Percentiles rank a stretch among this genome's conserved stretches.
phyloP scores from a whole-genome alignment of 2,797 vertebrate species.

The Xerus rutilus region DNA sequence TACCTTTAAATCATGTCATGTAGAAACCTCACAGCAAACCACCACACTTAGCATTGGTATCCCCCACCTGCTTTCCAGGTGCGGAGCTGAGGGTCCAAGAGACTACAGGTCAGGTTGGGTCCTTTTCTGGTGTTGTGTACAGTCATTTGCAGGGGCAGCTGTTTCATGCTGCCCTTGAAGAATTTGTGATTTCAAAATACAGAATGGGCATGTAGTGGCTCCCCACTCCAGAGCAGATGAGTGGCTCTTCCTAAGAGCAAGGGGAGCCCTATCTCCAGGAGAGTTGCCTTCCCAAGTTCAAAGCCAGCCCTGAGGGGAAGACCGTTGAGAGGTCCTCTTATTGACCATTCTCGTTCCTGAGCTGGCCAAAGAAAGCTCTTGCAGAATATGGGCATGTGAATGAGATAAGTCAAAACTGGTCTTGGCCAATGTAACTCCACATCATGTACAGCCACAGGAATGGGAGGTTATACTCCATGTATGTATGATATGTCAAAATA shows the following conservation, averaged over 20 bases:
- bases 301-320: not conserved
- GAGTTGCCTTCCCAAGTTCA: not conserved
- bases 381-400: not conserved
- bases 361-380: not conserved
- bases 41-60: not conserved
- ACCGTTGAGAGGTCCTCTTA: not conserved
- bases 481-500: no score
- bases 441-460: no score
- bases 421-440: not conserved
- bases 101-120: not conserved
- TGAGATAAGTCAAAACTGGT: not conserved
- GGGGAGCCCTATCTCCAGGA: not conserved
- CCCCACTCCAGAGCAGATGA: not conserved
- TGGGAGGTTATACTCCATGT: no score
- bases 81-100: not conserved
- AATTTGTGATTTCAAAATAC: not conserved
- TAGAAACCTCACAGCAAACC: not conserved
- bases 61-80: not conserved
- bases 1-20: not conserved
- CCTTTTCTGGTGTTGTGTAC: not conserved
- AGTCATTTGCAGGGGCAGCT: not conserved
- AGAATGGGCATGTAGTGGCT: not conserved
- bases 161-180: not conserved
- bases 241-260: not conserved
- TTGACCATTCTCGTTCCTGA: not conserved